Conservation (phyloP, 2,797 vertebrate genomes). For the Myoxocephalus aenaeus region DNA sequence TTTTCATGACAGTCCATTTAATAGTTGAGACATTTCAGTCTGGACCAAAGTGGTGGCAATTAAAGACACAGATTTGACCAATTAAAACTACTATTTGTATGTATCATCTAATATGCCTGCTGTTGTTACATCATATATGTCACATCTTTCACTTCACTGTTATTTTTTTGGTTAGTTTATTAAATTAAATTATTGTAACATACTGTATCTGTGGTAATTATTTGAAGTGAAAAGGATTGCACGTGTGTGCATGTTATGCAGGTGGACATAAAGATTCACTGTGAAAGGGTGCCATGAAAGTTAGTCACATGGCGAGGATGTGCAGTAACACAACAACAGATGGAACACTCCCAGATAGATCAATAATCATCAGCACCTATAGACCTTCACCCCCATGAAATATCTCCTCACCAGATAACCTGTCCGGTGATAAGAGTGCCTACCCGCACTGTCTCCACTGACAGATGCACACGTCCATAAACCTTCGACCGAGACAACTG, state of each 20-base stretch:
- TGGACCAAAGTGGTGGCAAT: not conserved
- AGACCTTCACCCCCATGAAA: conserved; percentile 14
- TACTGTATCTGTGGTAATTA: not conserved
- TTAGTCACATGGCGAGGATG: not conserved
- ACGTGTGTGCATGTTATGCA: not conserved
- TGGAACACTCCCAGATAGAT: not conserved
- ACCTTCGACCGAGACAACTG: conserved; percentile 57
- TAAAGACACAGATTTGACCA: not conserved
- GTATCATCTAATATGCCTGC: not conserved
- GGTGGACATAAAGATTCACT: not conserved
- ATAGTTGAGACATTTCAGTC: not conserved
- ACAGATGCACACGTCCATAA: conserved; percentile 66
- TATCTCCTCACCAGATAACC: conserved; percentile 13
- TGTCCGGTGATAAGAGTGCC: conserved; percentile 39
- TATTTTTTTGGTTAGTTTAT: not conserved
- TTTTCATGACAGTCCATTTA: not conserved
- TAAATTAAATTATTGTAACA: not conserved
- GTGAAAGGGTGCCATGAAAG: not conserved
- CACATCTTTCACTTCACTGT: not conserved
- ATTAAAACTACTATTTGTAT: not conserved
- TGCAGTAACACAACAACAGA: conserved; percentile 8
- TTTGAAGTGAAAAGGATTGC: not conserved
- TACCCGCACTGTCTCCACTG: conserved; percentile 25
- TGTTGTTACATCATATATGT: not conserved
- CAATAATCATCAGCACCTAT: conserved; percentile 6